Evolutionary conservation across 2,797 vertebrate genomes (phyloP).

Genomic region (Naso thynnoides): DNA sequence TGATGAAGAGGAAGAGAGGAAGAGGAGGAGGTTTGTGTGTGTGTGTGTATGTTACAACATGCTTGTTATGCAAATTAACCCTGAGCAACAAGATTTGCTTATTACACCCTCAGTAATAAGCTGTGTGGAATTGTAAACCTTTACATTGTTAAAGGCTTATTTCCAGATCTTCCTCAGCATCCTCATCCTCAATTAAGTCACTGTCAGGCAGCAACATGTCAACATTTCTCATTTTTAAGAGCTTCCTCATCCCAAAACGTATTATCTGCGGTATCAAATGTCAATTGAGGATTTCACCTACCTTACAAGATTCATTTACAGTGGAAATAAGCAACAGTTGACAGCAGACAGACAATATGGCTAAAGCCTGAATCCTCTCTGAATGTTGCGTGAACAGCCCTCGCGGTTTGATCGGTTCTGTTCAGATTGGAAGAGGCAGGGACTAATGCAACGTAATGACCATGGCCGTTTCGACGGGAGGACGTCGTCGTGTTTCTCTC

Average conservation of each 20-base stretch:
- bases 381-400: constrained; percentile 14
- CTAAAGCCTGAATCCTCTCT: constrained; percentile 50
- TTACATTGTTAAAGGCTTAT: constrained; percentile 1
- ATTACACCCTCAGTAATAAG: constrained; percentile 29
- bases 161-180: constrained; percentile 7
- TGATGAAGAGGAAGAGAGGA: constrained; percentile 13
- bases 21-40: constrained; percentile 18
- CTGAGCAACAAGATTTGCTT: background rate
- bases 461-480: constrained; percentile 45
- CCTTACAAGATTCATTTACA: constrained; percentile 87
- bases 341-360: constrained; percentile 70
- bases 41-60: background rate
- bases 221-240: background rate
- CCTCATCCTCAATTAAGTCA: constrained; percentile 7
- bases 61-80: constrained; percentile 16
- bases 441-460: constrained; percentile 25
- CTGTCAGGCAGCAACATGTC: background rate
- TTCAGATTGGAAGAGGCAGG: constrained; percentile 14
- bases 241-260: background rate
- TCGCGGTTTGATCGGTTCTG: constrained; percentile 20
- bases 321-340: constrained; percentile 82
- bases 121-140: constrained; percentile 17
- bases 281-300: constrained; percentile 45
- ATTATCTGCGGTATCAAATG: background rate
- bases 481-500: constrained; percentile 45